Evolutionary conservation across 2,888 invertebrate species (phyloP).

Genomic region (Diploptera punctata): DNA sequence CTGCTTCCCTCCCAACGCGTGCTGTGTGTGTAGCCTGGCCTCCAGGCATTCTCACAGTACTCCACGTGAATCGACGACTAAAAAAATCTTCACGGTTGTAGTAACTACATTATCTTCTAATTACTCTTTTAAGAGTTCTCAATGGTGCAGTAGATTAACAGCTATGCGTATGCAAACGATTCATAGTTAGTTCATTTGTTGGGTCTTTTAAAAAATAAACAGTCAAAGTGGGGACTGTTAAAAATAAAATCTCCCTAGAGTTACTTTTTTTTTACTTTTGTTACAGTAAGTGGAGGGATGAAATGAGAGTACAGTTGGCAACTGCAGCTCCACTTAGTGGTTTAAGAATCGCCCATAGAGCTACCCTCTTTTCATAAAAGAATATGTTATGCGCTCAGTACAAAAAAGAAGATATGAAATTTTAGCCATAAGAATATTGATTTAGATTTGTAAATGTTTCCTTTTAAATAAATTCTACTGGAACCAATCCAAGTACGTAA

Average conservation of each 20-base stretch:
- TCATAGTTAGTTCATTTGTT: not conserved
- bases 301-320: not conserved
- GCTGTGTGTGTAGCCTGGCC: constrained; percentile 11
- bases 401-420: too few relatives aligned
- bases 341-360: too few relatives aligned
- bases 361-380: too few relatives aligned
- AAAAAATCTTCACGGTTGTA: not conserved
- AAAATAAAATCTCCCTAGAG: constrained; percentile 17
- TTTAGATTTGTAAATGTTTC: too few relatives aligned
- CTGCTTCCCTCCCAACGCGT: constrained; percentile 13
- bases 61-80: constrained; percentile 4
- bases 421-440: too few relatives aligned
- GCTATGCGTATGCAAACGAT: constrained; percentile 31
- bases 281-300: not conserved
- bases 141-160: constrained; percentile 21
- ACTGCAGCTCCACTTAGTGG: not conserved
- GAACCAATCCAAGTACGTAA: too few relatives aligned
- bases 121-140: constrained; percentile 26
- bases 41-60: constrained; percentile 7
- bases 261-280: constrained; percentile 25
- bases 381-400: too few relatives aligned
- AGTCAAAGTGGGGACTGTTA: not conserved
- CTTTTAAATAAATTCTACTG: too few relatives aligned
- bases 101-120: not conserved
- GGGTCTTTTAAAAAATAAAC: not conserved